Base-by-base conservation (phyloP, 2,113 vertebrate genomes). In the Oryzias curvinotus region DNA sequence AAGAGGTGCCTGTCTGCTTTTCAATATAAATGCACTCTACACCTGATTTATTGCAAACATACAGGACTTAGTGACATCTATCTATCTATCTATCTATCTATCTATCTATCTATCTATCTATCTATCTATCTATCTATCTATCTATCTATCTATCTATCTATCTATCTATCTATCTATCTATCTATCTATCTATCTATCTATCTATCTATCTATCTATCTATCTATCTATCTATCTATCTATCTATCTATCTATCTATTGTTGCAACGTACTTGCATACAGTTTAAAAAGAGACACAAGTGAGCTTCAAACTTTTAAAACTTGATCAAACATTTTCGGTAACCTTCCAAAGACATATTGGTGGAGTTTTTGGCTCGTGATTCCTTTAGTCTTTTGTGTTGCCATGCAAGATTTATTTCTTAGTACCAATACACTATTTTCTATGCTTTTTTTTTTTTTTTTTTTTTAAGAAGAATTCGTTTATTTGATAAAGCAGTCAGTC, bases 1-100 rank as follows among this genome's bases (percentile, higher is more conserved):
- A 99, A 99, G 97, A 99, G 97, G 97, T 99, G 97, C 97, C 96
- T 99, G 96, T 99, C 97, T 97, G 96, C 95, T 96, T 98, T 97
- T 99, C 95, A 98, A 98, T 98, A 93, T 89, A 87, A 88, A 82
- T 69, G 87, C 89, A 89, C 89, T 79, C 84, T 81, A 90, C 88
- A 90, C 88, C 80, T 76, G 57, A 85, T 59, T 73, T 57, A 19
- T 81, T 62, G 75, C 72, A 83, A 68, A 83, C 61, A 84, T 59
- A 66, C 59, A 71, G 62, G 68, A 52, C 14, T 26, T 72, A 85
- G 79, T 21, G 23, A 69, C 72, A 65, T 44, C 16, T 52, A 68
- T 64, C 49, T 25, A 17, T 61, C 51, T 54, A 25, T 62, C 52
- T 55, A 23, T 53, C 12, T 60, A 16, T 58, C 57, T 13, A 18